These are phyloP conservation scores for Metallyticus violacea DNA, from an alignment of 2,888 invertebrate species.

Conservation along the genomic window DNA sequence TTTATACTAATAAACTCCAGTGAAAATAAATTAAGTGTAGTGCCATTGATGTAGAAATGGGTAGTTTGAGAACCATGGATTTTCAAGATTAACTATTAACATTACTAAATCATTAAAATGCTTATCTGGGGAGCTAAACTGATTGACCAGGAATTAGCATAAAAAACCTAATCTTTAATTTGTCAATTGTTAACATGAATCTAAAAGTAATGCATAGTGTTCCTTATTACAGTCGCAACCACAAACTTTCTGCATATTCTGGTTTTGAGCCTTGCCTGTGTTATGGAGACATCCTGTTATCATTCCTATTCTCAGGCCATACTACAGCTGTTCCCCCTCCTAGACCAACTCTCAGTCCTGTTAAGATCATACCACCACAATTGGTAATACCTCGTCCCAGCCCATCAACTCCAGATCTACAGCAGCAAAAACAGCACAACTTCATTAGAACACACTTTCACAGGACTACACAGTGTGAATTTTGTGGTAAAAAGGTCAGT, in stretches of 20 bases:
- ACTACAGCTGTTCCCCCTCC: constrained; percentile 7
- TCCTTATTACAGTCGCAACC: constrained; percentile 55
- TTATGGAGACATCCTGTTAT: constrained; percentile 85
- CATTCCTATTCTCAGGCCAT: constrained; percentile 57
- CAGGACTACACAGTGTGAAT: constrained; percentile 86
- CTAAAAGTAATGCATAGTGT: background rate
- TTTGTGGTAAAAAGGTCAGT: constrained; percentile 87
- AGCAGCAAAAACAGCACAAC: constrained; percentile 55
- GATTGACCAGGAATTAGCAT: no score
- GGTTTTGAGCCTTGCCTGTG: constrained; percentile 91
- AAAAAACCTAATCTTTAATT: no score
- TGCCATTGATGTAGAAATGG: no score
- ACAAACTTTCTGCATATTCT: constrained; percentile 67
- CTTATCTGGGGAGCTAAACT: no score
- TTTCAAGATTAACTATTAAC: no score
- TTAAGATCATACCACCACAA: constrained; percentile 16
- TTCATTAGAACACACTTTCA: constrained; percentile 88
- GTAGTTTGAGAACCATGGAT: no score
- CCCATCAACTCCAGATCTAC: constrained; percentile 36
- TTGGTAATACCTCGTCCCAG: background rate
- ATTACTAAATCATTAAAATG: no score
- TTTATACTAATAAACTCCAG: no score
- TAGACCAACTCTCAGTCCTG: constrained; percentile 34
- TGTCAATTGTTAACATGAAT: no score
- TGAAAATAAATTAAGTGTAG: no score